Base-by-base conservation (phyloP, 2,113 vertebrate species). In the Mustela lutreola region DNA sequence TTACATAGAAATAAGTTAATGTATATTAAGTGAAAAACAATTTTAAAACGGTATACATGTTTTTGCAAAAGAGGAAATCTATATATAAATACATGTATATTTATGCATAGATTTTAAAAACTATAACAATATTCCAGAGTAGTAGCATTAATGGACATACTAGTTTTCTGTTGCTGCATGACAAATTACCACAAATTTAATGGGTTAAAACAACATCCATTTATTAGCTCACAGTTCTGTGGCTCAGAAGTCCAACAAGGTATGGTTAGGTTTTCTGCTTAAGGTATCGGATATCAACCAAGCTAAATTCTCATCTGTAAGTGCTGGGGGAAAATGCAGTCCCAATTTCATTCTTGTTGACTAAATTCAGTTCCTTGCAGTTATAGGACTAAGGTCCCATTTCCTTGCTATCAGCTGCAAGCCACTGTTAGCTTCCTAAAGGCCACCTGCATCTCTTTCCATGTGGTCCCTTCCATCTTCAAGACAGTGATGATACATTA, bases 11-110 rank as follows among this genome's bases (percentile, higher is more conserved):
- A 93, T 75, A 81, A 39, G 16, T 89, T 89, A 36, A 67, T 75
- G 24, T 14, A 81, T 90, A 60, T 91, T 76, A 94, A 95, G 11
- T 93, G 56, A 70, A 95, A 89, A 80, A 3, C 18, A 63, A 63
- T 31, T 63, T 63, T 28, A 63, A 63, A 63, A 86, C 36, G 58
- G 36, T 73, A 24, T 73, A 36, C 1, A 56, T 60, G 48, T 73
- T 86, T 94, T 86, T 86, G 11, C 45, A 56, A 63, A 95, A 97
- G 24, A 87, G 75, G 50, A 86, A 71, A 6, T 9, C 5, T 15
- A 96, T 14, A 36, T 11, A 58, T 48, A 48, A 11, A 36, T 11
- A 48, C 8, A 36, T 11, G 4, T 36, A 12, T 75, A 45, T 91
- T 26, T 45, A 75, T 86, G 2, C n/a, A 45, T 67, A 87, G 63